Evolutionary conservation across 2,797 vertebrate genomes (phyloP), one percentile per base, ranked within the genome.

Genomic region (Urosaurus nigricauda): DNA sequence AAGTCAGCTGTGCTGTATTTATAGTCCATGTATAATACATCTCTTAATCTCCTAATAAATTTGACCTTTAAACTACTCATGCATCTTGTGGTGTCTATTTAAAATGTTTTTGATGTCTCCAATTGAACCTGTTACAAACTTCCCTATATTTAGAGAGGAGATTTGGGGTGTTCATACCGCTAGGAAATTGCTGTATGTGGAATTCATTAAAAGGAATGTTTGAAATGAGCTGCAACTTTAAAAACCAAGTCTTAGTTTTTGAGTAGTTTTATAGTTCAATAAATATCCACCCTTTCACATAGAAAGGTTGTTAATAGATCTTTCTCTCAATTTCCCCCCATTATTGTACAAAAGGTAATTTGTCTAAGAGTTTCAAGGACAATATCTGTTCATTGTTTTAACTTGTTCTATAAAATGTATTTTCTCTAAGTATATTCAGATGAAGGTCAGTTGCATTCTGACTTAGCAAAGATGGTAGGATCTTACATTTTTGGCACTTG

Each of bases 1-100:
- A 96, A 96, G 96, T 97, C 97, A 97, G 95, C 96, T 96, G 96
- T 94, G 95, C 95, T 96, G 91, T 97, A 96, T 97, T 97, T 96
- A 96, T 96, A 95, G 96, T 96, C 90, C 93, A 85, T 96, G 96
- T 97, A 97, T 96, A 95, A 96, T 95, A 95, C 95, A 95, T 95
- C 95, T 94, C 95, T 97, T 97, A 98, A 97, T 98, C 96, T 98
- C 97, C 97, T 98, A 99, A 98, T 98, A 96, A 98, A 98, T 97
- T 94, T 97, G 96, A 97, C 97, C 96, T 97, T 97, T 95, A 95
- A 97, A 94, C 93, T 94, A 90, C 94, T 95, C 92, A 93, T 96
- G 93, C 78, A 94, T 96, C 93, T 94, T 96, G 93, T 95, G 87
- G 93, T 96, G 94, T 96, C 96, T 97, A 94, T 97, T 97, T 96